phyloP scores from a whole-genome alignment of 1,140 invertebrate genomes.

The Panagrolaimus sp. region DNA sequence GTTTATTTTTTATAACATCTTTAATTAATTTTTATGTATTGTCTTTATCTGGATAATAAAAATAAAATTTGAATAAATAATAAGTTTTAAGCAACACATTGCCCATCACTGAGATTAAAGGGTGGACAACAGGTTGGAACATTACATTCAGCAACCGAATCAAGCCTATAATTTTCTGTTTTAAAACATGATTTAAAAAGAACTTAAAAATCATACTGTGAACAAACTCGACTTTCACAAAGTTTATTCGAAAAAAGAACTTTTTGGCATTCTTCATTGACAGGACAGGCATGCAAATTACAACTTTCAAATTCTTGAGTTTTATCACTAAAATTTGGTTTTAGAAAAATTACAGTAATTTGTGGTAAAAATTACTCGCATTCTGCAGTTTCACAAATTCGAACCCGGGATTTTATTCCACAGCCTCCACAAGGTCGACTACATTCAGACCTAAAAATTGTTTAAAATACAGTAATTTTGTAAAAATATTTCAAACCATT shows the following conservation, averaged over 20 bases:
- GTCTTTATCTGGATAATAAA: too few relatives aligned
- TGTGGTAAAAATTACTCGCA: constrained; percentile 43
- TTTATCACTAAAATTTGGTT: constrained; percentile 39
- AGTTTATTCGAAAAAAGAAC: constrained; percentile 46
- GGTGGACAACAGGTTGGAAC: constrained; percentile 53
- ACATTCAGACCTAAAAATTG: constrained; percentile 34
- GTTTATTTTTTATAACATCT: too few relatives aligned
- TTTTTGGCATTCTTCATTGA: constrained; percentile 40
- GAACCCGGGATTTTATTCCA: constrained; percentile 46
- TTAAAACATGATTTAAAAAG: background rate
- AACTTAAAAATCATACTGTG: constrained; percentile 29
- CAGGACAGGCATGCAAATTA: constrained; percentile 53
- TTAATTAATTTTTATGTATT: too few relatives aligned
- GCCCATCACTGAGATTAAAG: constrained; percentile 43
- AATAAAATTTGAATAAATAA: too few relatives aligned
- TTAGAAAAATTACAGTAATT: background rate
- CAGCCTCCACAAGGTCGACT: constrained; percentile 52
- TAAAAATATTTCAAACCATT: constrained; percentile 20
- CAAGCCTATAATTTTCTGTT: constrained; percentile 34
- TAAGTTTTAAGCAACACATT: constrained; percentile 25
- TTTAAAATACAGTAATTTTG: too few relatives aligned
- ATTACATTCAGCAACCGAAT: constrained; percentile 44
- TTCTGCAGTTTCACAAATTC: constrained; percentile 38
- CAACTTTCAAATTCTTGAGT: constrained; percentile 53
- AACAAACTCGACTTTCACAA: constrained; percentile 39